Conservation (phyloP, 2,888 invertebrate genomes). For the Temnothorax rugatulus region DNA sequence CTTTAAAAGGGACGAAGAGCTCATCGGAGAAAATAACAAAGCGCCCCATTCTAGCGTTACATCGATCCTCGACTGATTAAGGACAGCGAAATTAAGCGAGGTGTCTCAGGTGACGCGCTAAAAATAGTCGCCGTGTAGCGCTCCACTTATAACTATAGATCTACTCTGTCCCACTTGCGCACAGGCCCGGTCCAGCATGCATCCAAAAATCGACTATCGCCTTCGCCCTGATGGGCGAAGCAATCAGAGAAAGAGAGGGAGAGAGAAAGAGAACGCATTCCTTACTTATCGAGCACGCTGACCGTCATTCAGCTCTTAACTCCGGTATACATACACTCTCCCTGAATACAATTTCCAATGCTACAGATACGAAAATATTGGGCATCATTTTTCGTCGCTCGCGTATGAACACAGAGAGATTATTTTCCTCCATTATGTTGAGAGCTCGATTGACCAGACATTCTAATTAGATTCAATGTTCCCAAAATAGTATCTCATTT, state of each 20-base stretch:
- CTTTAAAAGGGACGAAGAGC: not conserved
- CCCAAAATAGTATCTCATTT: not conserved
- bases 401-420: not conserved
- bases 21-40: not conserved
- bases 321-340: not conserved
- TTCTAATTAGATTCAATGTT: not conserved
- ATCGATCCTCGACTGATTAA: conserved; percentile 45
- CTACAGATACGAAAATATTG: not conserved
- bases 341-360: not conserved
- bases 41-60: conserved; percentile 14
- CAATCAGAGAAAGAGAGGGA: not conserved
- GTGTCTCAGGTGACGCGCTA: conserved; percentile 41
- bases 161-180: conserved; percentile 23
- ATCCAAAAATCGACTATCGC: conserved; percentile 17
- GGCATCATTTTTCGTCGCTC: not conserved
- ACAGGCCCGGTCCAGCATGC: not conserved
- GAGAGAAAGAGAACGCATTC: not conserved
- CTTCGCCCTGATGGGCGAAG: not conserved
- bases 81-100: conserved; percentile 43
- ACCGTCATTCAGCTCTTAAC: not conserved
- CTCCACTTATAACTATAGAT: conserved; percentile 34
- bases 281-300: not conserved
- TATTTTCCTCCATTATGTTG: not conserved
- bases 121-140: conserved; percentile 32
- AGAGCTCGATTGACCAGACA: not conserved